Evolutionary conservation across 2,113 vertebrate genomes (phyloP), one percentile per base, ranked within the genome.

Genomic region (Eleginops maclovinus): DNA sequence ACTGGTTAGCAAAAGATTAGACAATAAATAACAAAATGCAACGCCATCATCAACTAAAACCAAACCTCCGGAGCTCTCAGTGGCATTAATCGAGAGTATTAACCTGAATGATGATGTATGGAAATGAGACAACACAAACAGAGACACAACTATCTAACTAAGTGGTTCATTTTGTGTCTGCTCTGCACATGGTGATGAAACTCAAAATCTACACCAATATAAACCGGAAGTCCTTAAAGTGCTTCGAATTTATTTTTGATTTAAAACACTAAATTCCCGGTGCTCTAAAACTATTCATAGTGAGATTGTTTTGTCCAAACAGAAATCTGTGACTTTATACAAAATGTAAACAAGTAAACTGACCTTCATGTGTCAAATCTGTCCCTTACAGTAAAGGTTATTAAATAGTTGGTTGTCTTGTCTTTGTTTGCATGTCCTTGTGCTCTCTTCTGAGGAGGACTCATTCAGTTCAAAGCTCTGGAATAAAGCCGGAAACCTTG

Each of bases 1-100:
- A 77, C 62, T 22, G 75, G 58, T 75, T 61, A 79, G 75, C 72
- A 36, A 68, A 64, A 66, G 31, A 74, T 53, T 55, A 66, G 70
- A 81, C 66, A 84, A 85, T 85, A 80, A 88, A 90, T 79, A 85
- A 85, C 49, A 77, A 21, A 77, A 79, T 12, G 12, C 24, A 77
- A 53, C 22, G 21, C 62, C 9, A 50, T 73, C 40, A 14, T 40
- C 4, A 51, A 55, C 43, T 19, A 67, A 1, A 41, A 47, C 54
- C 24, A 49, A 28, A 21, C 67, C 46, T 77, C 21, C 13, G 26
- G 15, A 12, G 49, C 53, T 24, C 49, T 79, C n/a, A 12, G 72
- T 11, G 19, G 44, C 22, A 13, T 66, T 2, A 0, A 4, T 66
- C 5, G 1, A 65, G 51, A 15, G 41, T 14, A 36, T 64, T 19